Evolutionary conservation across 1,140 invertebrate species (phyloP).

Genomic region (Euborellia annulipes): DNA sequence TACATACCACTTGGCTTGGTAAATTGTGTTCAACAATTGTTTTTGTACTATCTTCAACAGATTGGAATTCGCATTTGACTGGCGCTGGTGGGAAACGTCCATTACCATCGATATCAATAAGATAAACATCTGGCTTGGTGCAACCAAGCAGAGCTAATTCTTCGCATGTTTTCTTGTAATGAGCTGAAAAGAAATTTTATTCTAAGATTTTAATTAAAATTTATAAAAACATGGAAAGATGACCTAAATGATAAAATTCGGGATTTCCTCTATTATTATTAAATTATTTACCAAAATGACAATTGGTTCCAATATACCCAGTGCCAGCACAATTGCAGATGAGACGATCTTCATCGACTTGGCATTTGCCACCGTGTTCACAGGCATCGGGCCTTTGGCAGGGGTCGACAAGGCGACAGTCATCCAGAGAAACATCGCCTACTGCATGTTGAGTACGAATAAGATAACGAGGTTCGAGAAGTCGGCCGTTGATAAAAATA

Average conservation of each 20-base stretch:
- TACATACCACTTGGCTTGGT: conserved; percentile 55
- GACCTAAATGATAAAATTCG: too few relatives aligned
- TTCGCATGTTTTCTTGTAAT: conserved; percentile 80
- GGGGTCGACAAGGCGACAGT: conserved; percentile 79
- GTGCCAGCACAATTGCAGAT: conserved; percentile 79
- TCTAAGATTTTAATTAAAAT: too few relatives aligned
- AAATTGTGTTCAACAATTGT: conserved; percentile 87
- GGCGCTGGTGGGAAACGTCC: conserved; percentile 77
- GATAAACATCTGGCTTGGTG: conserved; percentile 73
- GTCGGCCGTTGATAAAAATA: conserved; percentile 60
- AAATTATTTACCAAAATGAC: conserved; percentile 59
- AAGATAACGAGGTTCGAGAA: conserved; percentile 59
- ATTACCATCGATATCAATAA: conserved; percentile 81
- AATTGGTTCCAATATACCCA: conserved; percentile 76
- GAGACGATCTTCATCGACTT: conserved; percentile 70
- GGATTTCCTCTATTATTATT: too few relatives aligned
- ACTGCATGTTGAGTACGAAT: conserved; percentile 64
- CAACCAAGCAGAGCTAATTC: conserved; percentile 71
- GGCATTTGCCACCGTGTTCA: conserved; percentile 78
- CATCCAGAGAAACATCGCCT: conserved; percentile 77
- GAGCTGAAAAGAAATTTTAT: conserved; percentile 43
- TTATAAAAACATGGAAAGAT: too few relatives aligned
- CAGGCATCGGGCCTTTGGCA: conserved; percentile 78
- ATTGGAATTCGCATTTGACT: conserved; percentile 81
- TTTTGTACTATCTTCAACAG: conserved; percentile 67